Percentiles rank a stretch among this genome's conserved stretches.
Evolutionary conservation across 2,113 vertebrate species (phyloP).

Genomic region (Halichoeres trimaculatus): DNA sequence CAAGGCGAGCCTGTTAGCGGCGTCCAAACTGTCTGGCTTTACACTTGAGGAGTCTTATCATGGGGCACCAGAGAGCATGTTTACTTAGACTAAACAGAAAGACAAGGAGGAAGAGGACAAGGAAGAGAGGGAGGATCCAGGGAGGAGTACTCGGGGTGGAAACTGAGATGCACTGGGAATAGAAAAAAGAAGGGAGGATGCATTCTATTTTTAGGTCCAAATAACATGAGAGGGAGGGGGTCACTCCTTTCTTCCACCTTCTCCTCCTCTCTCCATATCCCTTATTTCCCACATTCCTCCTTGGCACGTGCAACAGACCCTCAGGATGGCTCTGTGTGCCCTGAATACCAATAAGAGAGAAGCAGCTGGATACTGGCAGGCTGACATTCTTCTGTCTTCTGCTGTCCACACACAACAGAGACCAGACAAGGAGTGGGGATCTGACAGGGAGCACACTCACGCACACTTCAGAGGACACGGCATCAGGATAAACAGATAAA

Average conservation of each 20-base stretch:
- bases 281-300: constrained; percentile 73
- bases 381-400: constrained; percentile 75
- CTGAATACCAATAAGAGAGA: constrained; percentile 77
- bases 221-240: constrained; percentile 62
- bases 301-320: constrained; percentile 77
- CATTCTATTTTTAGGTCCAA: constrained; percentile 78
- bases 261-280: constrained; percentile 50
- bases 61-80: constrained; percentile 57
- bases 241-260: constrained; percentile 35
- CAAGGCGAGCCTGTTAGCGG: constrained; percentile 39
- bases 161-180: constrained; percentile 68
- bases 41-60: constrained; percentile 63
- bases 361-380: constrained; percentile 76
- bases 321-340: constrained; percentile 59
- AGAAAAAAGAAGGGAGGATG: constrained; percentile 64
- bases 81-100: constrained; percentile 57
- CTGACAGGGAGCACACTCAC: constrained; percentile 53
- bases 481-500: constrained; percentile 51
- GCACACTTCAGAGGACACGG: constrained; percentile 62
- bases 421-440: constrained; percentile 62
- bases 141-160: constrained; percentile 51
- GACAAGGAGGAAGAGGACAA: constrained; percentile 30
- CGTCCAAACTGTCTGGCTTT: constrained; percentile 57
- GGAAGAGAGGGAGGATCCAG: constrained; percentile 42
- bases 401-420: constrained; percentile 62